These are phyloP conservation scores for Symphodus melops DNA, from an alignment of 2,113 vertebrate species.

Conservation along the genomic window DNA sequence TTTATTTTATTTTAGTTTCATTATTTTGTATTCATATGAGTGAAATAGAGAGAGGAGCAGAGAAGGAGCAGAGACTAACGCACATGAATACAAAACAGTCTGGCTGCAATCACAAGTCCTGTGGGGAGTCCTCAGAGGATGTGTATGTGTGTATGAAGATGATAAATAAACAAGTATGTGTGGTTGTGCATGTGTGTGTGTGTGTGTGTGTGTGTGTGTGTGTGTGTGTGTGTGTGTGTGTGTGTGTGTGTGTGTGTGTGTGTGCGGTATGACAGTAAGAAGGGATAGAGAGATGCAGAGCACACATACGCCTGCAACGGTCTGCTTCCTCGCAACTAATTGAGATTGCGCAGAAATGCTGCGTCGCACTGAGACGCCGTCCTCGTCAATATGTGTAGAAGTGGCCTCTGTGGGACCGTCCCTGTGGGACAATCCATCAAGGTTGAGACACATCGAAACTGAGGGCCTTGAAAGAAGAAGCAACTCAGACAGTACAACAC, in stretches of 20 bases:
- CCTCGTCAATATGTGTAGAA: constrained; percentile 36
- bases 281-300: constrained; percentile 10
- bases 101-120: constrained; percentile 66
- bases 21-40: constrained; percentile 76
- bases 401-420: constrained; percentile 36
- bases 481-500: background rate
- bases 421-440: constrained; percentile 49
- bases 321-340: constrained; percentile 33
- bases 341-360: constrained; percentile 30
- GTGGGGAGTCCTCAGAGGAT: constrained; percentile 59
- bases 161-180: constrained; percentile 60
- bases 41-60: constrained; percentile 55
- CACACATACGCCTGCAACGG: constrained; percentile 20
- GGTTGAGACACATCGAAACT: constrained; percentile 19
- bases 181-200: background rate
- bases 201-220: constrained; percentile 29
- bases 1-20: constrained; percentile 60
- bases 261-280: constrained; percentile 24
- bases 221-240: constrained; percentile 9
- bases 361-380: constrained; percentile 15
- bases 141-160: constrained; percentile 51
- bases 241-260: constrained; percentile 26
- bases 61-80: constrained; percentile 42
- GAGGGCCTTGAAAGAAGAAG: constrained; percentile 7
- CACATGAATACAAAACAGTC: constrained; percentile 73